phyloP scores from a whole-genome alignment of 2,113 vertebrate species.

The Cyprinodon brontotheroides region DNA sequence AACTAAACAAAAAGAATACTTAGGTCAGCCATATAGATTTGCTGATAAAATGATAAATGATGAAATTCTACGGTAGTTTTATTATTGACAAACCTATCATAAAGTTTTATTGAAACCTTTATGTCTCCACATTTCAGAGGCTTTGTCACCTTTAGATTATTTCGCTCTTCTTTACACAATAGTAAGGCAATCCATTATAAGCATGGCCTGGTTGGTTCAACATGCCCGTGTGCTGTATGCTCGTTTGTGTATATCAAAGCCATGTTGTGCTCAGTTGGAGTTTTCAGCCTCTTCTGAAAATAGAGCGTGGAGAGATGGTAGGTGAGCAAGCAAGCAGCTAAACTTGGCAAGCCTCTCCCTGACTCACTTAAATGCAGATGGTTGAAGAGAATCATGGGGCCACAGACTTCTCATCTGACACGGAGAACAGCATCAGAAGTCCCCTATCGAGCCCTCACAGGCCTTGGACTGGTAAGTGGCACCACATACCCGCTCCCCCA shows the following conservation, averaged over 20 bases:
- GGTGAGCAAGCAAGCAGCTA: slow-evolving; percentile 28
- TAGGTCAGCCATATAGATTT: no score
- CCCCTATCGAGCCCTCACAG: slow-evolving; percentile 12
- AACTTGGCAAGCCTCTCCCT: slow-evolving; percentile 31
- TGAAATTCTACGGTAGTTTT: no score
- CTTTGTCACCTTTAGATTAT: slow-evolving; percentile 10
- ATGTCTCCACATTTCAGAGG: slow-evolving; percentile 11
- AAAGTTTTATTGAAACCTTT: neutral
- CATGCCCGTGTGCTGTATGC: neutral
- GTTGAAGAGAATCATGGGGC: slow-evolving; percentile 22
- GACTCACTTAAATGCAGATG: slow-evolving; percentile 66
- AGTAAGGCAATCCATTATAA: slow-evolving; percentile 6
- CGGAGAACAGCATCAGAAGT: slow-evolving; percentile 20
- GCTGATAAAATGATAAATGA: no score
- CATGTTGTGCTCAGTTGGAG: slow-evolving; percentile 35
- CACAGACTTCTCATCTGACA: slow-evolving; percentile 52
- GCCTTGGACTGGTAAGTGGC: slow-evolving; percentile 37
- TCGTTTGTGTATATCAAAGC: slow-evolving; percentile 9
- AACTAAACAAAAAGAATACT: no score
- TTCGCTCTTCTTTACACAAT: slow-evolving; percentile 10
- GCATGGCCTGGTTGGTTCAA: slow-evolving; percentile 36
- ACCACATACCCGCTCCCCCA: slow-evolving; percentile 32
- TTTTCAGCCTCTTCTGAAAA: slow-evolving; percentile 39
- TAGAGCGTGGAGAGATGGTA: slow-evolving; percentile 41
- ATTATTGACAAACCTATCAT: neutral